Evolutionary conservation across 2,797 vertebrate genomes (phyloP).

Genomic region (Percopsis omiscomaycus): DNA sequence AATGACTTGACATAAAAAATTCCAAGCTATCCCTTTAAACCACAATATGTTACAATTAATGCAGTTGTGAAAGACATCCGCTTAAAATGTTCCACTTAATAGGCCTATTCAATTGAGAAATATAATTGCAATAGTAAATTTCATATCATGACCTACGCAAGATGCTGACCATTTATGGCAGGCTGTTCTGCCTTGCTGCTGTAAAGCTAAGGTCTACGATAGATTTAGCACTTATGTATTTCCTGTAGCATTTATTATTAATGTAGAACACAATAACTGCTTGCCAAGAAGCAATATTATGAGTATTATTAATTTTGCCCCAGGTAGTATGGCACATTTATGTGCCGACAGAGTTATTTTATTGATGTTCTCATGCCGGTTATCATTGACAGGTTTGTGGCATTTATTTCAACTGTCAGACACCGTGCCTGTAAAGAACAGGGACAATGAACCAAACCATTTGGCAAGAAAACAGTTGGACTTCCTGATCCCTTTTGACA

Average conservation of each 20-base stretch:
- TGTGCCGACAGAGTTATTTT: slow-evolving; percentile 32
- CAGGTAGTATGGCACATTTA: slow-evolving; percentile 37
- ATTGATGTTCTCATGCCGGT: slow-evolving; percentile 26
- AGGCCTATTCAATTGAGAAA: no score
- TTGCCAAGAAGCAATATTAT: slow-evolving; percentile 28
- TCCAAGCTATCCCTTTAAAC: background rate
- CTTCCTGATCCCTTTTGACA: slow-evolving; percentile 27
- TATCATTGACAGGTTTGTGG: slow-evolving; percentile 17
- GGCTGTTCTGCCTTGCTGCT: slow-evolving; percentile 7
- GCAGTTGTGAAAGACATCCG: background rate
- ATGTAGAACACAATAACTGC: slow-evolving; percentile 30
- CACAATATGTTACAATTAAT: background rate
- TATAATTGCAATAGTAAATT: no score
- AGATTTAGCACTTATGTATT: slow-evolving; percentile 23
- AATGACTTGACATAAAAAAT: no score
- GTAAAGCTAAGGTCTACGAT: slow-evolving; percentile 19
- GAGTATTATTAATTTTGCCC: slow-evolving; percentile 42
- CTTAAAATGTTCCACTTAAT: no score
- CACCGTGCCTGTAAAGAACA: slow-evolving; percentile 9
- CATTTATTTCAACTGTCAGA: slow-evolving; percentile 19
- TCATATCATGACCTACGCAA: background rate
- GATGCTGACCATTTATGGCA: background rate
- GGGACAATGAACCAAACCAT: slow-evolving; percentile 20
- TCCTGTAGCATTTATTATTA: slow-evolving; percentile 38
- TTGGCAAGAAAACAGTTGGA: slow-evolving; percentile 21